Conservation (phyloP, 2,113 vertebrate species). For the Gadus macrocephalus region DNA sequence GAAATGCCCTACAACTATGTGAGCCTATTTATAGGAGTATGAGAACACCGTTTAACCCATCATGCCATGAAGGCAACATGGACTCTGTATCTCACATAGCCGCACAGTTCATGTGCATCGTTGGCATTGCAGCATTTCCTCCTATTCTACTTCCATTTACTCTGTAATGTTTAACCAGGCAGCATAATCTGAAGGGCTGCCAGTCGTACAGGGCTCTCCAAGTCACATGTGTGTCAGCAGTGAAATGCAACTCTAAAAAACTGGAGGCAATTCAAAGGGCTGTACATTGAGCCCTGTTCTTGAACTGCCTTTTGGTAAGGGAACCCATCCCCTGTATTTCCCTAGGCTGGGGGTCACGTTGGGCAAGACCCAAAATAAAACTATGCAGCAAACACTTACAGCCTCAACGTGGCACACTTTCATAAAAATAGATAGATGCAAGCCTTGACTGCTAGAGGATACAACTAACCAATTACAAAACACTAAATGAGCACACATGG, state of each 20-base stretch:
- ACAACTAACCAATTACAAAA: too few species aligned
- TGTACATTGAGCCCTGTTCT: conserved; percentile 16
- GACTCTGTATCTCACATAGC: background rate
- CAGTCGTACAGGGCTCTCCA: background rate
- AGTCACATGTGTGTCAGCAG: conserved; percentile 32
- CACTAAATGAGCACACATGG: too few species aligned
- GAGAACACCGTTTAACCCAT: background rate
- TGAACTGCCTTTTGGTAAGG: background rate
- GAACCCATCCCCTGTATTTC: background rate
- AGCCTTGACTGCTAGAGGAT: too few species aligned
- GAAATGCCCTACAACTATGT: background rate
- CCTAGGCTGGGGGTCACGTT: background rate
- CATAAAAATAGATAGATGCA: background rate
- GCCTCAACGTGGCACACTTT: background rate
- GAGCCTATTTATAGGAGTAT: background rate
- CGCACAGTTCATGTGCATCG: background rate
- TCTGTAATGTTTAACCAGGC: conserved; percentile 14
- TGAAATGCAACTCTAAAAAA: conserved; percentile 18
- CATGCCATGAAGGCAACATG: background rate
- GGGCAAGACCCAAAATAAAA: background rate
- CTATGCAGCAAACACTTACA: background rate
- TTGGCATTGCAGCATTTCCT: background rate
- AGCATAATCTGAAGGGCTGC: background rate
- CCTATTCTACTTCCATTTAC: background rate
- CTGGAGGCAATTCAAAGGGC: conserved; percentile 1